These are phyloP conservation scores for Coturnix japonica DNA, from an alignment of 2,113 vertebrate genomes.

Conservation along the genomic window DNA sequence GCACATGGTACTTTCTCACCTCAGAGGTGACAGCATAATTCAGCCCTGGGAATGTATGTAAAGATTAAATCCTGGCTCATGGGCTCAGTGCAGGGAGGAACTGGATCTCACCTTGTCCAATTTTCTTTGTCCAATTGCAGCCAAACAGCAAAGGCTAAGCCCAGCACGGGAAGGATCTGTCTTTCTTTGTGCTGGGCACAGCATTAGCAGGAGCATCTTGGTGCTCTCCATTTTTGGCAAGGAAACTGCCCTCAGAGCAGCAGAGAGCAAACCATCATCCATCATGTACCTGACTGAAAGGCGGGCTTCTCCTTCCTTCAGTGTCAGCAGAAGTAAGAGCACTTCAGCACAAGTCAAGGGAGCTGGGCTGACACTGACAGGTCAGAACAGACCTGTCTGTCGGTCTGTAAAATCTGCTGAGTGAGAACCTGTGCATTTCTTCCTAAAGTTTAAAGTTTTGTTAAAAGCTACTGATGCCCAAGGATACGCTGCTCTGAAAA, in stretches of 20 bases:
- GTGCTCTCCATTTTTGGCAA: neutral
- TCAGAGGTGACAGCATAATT: neutral
- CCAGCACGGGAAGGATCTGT: neutral
- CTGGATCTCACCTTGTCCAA: neutral
- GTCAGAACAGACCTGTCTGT: neutral
- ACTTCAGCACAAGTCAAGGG: neutral
- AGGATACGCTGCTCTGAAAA: neutral
- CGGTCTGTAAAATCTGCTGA: neutral
- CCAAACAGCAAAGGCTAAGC: neutral
- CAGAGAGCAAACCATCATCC: neutral
- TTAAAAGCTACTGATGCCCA: neutral
- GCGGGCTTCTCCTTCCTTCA: neutral
- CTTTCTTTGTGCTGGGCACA: neutral
- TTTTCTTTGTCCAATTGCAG: neutral
- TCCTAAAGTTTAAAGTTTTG: neutral
- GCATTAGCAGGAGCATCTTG: neutral
- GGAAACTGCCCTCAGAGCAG: neutral
- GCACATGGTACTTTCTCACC: neutral
- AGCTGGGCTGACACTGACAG: neutral
- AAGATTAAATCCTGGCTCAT: neutral
- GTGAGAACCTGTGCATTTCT: neutral
- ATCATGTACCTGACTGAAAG: neutral
- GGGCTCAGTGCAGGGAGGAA: neutral
- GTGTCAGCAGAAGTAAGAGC: neutral
- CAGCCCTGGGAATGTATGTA: neutral